These are phyloP conservation scores for Enteromius afrohamiltoni DNA, from an alignment of 2,797 vertebrate species.

Conservation along the genomic window DNA sequence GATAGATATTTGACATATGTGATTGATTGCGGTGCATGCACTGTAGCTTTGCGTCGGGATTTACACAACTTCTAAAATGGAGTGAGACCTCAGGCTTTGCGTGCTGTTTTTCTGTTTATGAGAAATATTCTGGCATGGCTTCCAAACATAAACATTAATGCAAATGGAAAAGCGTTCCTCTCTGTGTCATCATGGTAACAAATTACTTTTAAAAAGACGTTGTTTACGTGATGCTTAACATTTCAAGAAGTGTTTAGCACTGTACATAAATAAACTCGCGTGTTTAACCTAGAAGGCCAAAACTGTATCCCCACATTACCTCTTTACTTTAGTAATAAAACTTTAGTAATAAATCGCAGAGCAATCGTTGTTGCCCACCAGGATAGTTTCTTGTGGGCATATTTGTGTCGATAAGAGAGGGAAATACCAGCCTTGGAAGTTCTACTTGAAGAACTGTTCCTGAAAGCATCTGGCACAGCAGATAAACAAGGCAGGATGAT, in stretches of 20 bases:
- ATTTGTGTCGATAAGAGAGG: constrained; percentile 16
- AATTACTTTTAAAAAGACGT: constrained; percentile 26
- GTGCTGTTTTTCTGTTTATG: neutral
- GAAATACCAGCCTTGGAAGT: constrained; percentile 18
- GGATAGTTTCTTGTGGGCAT: neutral
- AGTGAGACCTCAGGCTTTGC: constrained; percentile 10
- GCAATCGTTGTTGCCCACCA: neutral
- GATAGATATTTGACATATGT: neutral
- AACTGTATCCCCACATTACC: constrained; percentile 24
- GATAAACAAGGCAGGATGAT: constrained; percentile 52
- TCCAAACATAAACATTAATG: constrained; percentile 14
- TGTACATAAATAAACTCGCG: constrained; percentile 44
- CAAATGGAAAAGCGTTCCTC: constrained; percentile 31
- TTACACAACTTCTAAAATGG: neutral
- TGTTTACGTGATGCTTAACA: constrained; percentile 40
- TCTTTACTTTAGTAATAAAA: neutral
- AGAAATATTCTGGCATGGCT: constrained; percentile 6
- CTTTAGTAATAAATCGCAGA: neutral
- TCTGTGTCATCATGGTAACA: constrained; percentile 37
- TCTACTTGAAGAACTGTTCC: constrained; percentile 37
- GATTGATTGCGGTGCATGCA: neutral
- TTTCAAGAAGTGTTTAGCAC: constrained; percentile 39
- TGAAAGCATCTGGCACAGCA: constrained; percentile 46
- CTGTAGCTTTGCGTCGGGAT: neutral
- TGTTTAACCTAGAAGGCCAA: constrained; percentile 22